Percentiles rank a stretch among this genome's conserved stretches.
Conservation (phyloP, 2,797 vertebrate species). For the Aselliscus stoliczkanus region DNA sequence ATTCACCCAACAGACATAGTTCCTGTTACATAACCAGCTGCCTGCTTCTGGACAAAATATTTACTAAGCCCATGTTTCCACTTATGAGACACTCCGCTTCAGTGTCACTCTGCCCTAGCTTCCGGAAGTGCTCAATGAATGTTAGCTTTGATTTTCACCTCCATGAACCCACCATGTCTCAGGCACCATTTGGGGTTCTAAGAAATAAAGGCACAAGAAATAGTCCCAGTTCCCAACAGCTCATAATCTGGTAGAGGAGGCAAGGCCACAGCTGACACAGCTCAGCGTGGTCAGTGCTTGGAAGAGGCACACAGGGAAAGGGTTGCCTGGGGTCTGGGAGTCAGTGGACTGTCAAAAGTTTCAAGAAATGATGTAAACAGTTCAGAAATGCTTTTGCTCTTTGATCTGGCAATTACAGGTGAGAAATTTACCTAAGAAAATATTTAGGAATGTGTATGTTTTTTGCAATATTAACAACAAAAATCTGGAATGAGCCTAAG, state of each 20-base stretch:
- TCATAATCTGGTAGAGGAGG: not conserved
- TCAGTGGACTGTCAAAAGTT: not conserved
- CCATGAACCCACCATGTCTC: not conserved
- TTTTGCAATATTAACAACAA: not conserved
- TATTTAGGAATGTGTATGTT: not conserved
- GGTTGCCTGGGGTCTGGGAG: not conserved
- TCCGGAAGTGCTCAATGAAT: not conserved
- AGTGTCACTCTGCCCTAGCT: not conserved
- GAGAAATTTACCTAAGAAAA: conserved; percentile 9
- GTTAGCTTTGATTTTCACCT: not conserved
- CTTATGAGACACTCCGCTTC: not conserved
- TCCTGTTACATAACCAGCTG: not conserved
- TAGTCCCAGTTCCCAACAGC: not conserved
- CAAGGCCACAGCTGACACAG: not conserved
- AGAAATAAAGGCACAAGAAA: not conserved
- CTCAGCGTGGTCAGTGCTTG: not conserved
- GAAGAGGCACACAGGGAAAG: not conserved
- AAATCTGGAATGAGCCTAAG: not conserved
- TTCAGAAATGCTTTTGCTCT: not conserved
- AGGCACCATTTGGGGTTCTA: not conserved
- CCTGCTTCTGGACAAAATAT: not conserved
- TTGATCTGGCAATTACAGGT: not conserved
- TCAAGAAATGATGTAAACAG: not conserved
- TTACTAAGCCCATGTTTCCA: not conserved
- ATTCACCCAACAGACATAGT: not conserved